Evolutionary conservation across 2,888 invertebrate genomes (phyloP), one percentile per base, ranked within the genome.

Genomic region (Clusia tigrina): DNA sequence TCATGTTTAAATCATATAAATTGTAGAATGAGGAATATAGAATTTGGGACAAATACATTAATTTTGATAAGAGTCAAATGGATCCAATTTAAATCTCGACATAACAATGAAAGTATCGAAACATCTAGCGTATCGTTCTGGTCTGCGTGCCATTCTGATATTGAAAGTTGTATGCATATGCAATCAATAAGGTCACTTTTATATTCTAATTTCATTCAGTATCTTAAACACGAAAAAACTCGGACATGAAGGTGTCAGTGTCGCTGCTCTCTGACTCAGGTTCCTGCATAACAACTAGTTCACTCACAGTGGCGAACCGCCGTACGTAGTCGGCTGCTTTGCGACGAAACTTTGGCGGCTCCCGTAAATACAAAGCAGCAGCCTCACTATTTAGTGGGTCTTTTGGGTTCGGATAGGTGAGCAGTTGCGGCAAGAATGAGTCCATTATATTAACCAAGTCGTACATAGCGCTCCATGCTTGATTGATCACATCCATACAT

Each of bases 381-480:
- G 99, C 99, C 86, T 99, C 99, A 52, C 99, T 98, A 87, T 99
- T 99, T 71, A 99, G 87, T 37, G 99, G 99, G 87, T 99, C 99
- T 77, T 97, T 96, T 60, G 99, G 98, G 87, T 99, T 99, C 54
- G 99, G 99, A 88, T 99, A 99, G 76, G 98, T 97, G 83, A 99
- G 88, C 84, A 99, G 88, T 86, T 99, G 99, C 67, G 99, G 99
- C 85, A 99, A 89, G 88, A 99, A 99, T 78, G 97, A 97, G 87
- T 98, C 98, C 87, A 99, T 99, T 79, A 99, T 99, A 87, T 99
- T 99, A 77, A 98, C 96, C 81, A 99, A 86, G 89, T 99, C 97
- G 86, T 99, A 99, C 67, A 99, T 88, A 64, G 99, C 98, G 64
- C 99, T 98, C 99, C 99, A 99, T 54, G 97, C 95, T 86, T 99